phyloP scores from a whole-genome alignment of 2,797 vertebrate species.

The Pseudotriccus pelzelni region DNA sequence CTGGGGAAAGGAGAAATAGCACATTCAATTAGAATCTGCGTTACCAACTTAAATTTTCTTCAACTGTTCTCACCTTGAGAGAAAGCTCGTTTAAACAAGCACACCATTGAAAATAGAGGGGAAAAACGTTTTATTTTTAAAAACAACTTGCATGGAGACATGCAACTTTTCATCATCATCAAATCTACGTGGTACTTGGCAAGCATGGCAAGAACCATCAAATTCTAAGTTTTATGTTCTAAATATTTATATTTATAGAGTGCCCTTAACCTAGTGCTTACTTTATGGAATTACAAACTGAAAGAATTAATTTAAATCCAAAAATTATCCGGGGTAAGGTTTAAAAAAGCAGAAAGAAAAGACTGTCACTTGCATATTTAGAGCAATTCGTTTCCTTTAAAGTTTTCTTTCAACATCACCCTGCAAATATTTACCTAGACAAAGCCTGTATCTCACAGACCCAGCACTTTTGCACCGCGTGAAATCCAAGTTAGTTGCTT shows the following conservation, averaged over 20 bases:
- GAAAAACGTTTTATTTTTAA: neutral
- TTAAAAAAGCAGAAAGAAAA: neutral
- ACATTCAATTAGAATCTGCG: conserved; percentile 7
- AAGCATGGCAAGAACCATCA: neutral
- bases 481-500: neutral
- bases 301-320: neutral
- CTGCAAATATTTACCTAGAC: neutral
- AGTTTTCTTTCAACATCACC: neutral
- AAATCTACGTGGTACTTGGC: neutral
- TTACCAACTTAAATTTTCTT: neutral
- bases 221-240: neutral
- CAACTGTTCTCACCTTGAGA: neutral
- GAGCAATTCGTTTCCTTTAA: neutral
- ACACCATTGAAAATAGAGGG: neutral
- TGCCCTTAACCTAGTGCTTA: neutral
- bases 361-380: neutral
- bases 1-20: conserved; percentile 74
- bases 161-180: neutral
- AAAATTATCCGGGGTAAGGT: neutral
- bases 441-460: neutral
- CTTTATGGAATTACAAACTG: neutral
- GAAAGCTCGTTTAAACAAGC: neutral
- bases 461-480: neutral
- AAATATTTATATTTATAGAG: neutral
- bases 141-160: neutral